Percentiles rank a stretch among this genome's conserved stretches.
Evolutionary conservation across 1,140 invertebrate genomes (phyloP).

Genomic region (Aphelinus certus): DNA sequence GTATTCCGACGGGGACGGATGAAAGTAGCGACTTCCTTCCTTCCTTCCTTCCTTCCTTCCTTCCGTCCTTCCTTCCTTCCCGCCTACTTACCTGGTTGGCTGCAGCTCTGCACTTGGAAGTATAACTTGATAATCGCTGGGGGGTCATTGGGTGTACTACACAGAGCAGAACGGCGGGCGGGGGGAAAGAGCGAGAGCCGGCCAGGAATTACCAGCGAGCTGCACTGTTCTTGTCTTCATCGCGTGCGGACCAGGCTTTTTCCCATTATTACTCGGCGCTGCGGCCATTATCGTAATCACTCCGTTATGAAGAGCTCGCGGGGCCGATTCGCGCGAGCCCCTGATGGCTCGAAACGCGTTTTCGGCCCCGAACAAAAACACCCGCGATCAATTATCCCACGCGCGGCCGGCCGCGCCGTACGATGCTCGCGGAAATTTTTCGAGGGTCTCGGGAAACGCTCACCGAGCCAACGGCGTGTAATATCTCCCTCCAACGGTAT

Average conservation of each 20-base stretch:
- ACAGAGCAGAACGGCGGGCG: background rate
- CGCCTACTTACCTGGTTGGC: background rate
- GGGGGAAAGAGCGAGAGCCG: too few species aligned
- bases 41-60: slow-evolving; percentile 8
- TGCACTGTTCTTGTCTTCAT: background rate
- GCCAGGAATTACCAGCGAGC: too few species aligned
- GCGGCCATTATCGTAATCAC: background rate
- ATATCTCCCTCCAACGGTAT: too few species aligned
- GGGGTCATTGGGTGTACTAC: background rate
- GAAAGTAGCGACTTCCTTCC: slow-evolving; percentile 6
- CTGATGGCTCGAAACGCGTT: too few species aligned
- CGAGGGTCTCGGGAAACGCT: too few species aligned
- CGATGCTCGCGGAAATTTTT: too few species aligned
- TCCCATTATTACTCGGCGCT: slow-evolving; percentile 3
- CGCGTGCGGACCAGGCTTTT: background rate
- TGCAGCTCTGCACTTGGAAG: background rate
- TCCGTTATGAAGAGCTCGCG: background rate
- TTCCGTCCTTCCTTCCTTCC: background rate
- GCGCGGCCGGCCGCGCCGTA: too few species aligned
- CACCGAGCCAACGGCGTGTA: too few species aligned
- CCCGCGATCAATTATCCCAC: too few species aligned
- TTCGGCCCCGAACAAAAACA: too few species aligned
- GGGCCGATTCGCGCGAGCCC: background rate
- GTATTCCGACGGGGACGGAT: background rate
- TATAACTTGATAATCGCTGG: slow-evolving; percentile 18